Percentiles rank a stretch among this genome's conserved stretches.
Evolutionary conservation across 2,797 vertebrate genomes (phyloP).

Genomic region (Florisuga fusca): DNA sequence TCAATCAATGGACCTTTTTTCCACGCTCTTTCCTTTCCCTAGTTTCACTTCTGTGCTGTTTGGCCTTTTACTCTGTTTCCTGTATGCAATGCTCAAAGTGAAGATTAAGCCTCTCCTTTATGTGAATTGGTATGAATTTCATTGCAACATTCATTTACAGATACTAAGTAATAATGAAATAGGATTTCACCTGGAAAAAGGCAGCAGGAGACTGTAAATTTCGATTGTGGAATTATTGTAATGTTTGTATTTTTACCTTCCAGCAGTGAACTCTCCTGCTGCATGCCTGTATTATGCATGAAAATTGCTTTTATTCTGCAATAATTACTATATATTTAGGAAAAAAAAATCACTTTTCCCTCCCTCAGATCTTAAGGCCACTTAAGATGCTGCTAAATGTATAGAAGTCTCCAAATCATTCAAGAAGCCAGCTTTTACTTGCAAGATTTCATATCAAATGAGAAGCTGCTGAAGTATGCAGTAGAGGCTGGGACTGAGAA

Average conservation of each 20-base stretch:
- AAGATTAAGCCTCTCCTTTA: not conserved
- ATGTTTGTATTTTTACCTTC: not conserved
- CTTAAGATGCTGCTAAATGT: not conserved
- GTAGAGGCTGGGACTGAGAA: not conserved
- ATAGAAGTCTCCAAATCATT: not conserved
- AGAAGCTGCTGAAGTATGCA: not conserved
- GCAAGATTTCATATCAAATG: not conserved
- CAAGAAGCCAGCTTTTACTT: not conserved
- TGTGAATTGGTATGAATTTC: not conserved
- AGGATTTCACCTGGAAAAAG: not conserved
- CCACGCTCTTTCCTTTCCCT: not conserved
- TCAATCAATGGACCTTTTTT: not conserved
- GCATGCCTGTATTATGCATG: not conserved
- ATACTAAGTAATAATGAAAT: not conserved
- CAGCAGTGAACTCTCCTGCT: not conserved
- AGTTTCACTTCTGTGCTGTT: not conserved
- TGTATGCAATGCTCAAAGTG: not conserved
- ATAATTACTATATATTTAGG: not conserved
- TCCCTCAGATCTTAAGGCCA: not conserved
- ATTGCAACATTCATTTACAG: not conserved
- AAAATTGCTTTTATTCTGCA: not conserved
- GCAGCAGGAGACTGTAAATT: not conserved
- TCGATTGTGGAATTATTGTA: not conserved
- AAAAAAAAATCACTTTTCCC: not conserved
- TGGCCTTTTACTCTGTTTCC: not conserved